Conservation (phyloP, 2,113 vertebrate species). For the Elachura formosa region DNA sequence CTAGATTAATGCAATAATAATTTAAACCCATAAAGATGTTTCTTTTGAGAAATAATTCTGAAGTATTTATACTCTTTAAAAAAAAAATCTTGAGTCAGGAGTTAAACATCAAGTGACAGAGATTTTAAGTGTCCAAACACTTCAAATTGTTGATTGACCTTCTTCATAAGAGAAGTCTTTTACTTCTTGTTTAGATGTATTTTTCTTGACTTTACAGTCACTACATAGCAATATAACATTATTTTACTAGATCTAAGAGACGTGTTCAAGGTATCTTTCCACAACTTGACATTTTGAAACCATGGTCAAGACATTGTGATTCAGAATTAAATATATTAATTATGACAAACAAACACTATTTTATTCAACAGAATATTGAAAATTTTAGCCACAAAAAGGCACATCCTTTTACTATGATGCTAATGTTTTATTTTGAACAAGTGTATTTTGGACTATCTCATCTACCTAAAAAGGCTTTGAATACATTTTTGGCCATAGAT, state of each 20-base stretch:
- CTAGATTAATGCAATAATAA: background rate
- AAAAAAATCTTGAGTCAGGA: background rate
- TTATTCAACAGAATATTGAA: background rate
- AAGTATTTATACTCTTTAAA: background rate
- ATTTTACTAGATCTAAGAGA: background rate
- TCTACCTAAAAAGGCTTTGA: background rate
- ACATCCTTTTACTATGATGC: background rate
- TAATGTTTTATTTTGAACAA: background rate
- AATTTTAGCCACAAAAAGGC: background rate
- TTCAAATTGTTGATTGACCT: background rate
- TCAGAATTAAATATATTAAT: background rate
- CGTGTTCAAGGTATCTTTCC: background rate
- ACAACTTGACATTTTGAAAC: background rate
- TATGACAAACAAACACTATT: background rate
- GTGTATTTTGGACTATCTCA: background rate
- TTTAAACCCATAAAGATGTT: background rate
- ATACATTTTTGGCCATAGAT: background rate
- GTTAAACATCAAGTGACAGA: background rate
- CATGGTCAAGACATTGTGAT: background rate
- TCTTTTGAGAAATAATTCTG: background rate
- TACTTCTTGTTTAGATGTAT: background rate
- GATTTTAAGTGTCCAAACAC: background rate
- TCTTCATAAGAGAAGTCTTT: background rate
- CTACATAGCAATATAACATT: background rate
- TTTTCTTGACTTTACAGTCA: background rate